A percentile compares a stretch with the other conserved stretches of the same genome.
Evolutionary conservation across 2,888 invertebrate species (phyloP).

Genomic region (Limnephilus rhombicus): DNA sequence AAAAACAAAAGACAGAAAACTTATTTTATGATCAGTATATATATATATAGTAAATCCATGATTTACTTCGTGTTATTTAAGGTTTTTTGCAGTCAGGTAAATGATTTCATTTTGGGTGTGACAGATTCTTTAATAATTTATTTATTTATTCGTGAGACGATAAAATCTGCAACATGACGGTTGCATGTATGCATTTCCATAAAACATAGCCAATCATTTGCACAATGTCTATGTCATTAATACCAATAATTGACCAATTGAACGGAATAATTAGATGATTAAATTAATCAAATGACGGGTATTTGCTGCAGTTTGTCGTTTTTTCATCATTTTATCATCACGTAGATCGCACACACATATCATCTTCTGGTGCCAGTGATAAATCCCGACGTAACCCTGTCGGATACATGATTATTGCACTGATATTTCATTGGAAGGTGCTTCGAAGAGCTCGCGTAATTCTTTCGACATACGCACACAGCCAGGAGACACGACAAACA

Average conservation of each 20-base stretch:
- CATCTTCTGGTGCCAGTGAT: background rate
- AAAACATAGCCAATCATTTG: background rate
- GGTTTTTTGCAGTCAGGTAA: background rate
- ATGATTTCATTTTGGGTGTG: background rate
- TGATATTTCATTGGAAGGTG: background rate
- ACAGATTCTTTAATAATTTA: background rate
- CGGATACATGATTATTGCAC: background rate
- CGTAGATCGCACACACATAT: background rate
- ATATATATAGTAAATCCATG: background rate
- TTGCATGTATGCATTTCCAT: background rate
- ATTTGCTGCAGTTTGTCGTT: background rate
- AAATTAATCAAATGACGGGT: background rate
- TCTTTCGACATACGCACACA: background rate
- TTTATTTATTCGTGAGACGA: background rate
- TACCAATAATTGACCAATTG: background rate
- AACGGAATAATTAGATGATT: background rate
- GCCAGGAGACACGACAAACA: background rate
- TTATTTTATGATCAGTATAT: background rate
- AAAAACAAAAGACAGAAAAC: no score
- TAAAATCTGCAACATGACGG: background rate
- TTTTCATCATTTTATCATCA: background rate
- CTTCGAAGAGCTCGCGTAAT: background rate
- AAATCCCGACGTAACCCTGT: background rate
- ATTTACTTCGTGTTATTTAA: background rate
- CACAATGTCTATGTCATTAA: background rate